phyloP scores from a whole-genome alignment of 2,113 vertebrate genomes.

The Rhabdornis inornatus region DNA sequence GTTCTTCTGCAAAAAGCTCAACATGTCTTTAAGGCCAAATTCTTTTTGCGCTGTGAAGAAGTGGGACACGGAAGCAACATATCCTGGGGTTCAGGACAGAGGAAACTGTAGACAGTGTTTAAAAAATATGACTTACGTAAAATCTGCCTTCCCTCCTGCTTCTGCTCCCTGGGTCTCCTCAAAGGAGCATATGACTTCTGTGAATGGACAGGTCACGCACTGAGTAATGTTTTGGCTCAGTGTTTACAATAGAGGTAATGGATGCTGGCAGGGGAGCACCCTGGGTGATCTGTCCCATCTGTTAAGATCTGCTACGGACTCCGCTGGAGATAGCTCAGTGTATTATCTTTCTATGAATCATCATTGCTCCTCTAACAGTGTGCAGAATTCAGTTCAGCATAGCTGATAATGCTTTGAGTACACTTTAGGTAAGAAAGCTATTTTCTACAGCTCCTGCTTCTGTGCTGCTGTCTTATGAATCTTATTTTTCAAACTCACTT shows the following conservation, averaged over 20 bases:
- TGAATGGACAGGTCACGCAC: constrained; percentile 56
- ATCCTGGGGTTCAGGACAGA: constrained; percentile 20
- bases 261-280: constrained; percentile 27
- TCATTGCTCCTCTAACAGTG: background rate
- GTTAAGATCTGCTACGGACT: constrained; percentile 6
- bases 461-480: background rate
- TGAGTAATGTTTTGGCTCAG: constrained; percentile 59
- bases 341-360: constrained; percentile 61
- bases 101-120: background rate
- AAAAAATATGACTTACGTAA: constrained; percentile 25
- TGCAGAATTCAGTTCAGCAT: background rate
- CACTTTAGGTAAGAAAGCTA: constrained; percentile 28
- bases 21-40: background rate
- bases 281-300: constrained; percentile 56
- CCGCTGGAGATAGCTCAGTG: background rate
- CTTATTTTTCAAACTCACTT: background rate
- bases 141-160: constrained; percentile 47
- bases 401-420: background rate
- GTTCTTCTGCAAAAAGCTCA: background rate
- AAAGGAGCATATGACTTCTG: constrained; percentile 64
- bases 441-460: constrained; percentile 16
- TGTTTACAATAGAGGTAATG: constrained; percentile 45
- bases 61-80: background rate
- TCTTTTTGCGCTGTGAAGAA: background rate
- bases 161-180: constrained; percentile 48